Conservation (phyloP, 2,113 vertebrate genomes). For the Rhea americana region DNA sequence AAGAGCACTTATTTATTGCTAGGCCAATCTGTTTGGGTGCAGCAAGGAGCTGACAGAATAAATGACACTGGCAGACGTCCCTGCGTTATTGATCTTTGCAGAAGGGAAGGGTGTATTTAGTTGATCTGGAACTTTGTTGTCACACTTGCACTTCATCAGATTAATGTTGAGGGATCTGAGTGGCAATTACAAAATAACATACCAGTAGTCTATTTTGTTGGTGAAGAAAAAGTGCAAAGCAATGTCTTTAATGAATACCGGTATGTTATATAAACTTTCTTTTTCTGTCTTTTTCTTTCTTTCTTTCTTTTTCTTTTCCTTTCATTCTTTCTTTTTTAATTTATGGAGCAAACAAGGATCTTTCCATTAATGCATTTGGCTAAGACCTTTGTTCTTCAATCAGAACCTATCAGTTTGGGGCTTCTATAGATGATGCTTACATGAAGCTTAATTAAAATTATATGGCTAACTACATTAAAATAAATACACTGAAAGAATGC, state of each 20-base stretch:
- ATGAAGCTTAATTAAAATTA: neutral
- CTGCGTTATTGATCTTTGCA: neutral
- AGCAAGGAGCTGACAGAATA: neutral
- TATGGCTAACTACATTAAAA: neutral
- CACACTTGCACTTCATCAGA: neutral
- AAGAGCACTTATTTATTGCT: neutral
- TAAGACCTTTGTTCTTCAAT: neutral
- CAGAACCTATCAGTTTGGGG: neutral
- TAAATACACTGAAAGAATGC: neutral
- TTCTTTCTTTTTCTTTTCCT: no score
- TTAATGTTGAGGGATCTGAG: neutral
- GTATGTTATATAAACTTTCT: neutral
- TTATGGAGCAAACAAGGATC: neutral
- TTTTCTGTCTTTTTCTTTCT: no score
- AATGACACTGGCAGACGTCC: neutral
- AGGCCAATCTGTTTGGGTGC: neutral
- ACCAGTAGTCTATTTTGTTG: neutral
- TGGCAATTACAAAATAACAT: neutral
- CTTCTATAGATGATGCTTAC: neutral
- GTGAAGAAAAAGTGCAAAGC: neutral
- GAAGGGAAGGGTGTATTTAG: neutral
- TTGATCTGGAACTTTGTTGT: neutral
- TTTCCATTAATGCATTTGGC: neutral
- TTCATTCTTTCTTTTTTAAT: neutral
- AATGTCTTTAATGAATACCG: neutral